These are phyloP conservation scores for Herminia tarsipennalis DNA, from an alignment of 2,888 invertebrate genomes.

Conservation along the genomic window DNA sequence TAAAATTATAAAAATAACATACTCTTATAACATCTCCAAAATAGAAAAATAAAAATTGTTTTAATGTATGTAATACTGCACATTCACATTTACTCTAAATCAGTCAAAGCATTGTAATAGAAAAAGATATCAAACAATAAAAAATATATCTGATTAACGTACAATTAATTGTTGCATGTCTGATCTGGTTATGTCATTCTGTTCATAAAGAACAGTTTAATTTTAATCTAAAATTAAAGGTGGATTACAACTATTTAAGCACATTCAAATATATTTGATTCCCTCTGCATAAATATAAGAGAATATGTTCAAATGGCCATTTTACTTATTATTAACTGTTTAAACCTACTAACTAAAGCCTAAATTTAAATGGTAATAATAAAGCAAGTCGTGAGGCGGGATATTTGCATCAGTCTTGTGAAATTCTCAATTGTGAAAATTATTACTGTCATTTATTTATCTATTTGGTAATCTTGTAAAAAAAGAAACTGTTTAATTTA, in stretches of 20 bases:
- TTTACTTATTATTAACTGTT: conserved; percentile 64
- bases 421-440: conserved; percentile 83
- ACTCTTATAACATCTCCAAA: conserved; percentile 69
- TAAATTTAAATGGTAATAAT: conserved; percentile 84
- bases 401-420: conserved; percentile 86
- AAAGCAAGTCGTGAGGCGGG: conserved; percentile 86
- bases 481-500: conserved; percentile 63
- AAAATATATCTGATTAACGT: conserved; percentile 50
- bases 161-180: conserved; percentile 52
- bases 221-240: conserved; percentile 40
- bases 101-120: conserved; percentile 77
- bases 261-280: conserved; percentile 53
- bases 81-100: conserved; percentile 79
- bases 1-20: conserved; percentile 80
- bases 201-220: conserved; percentile 55
- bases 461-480: conserved; percentile 82
- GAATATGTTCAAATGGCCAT: conserved; percentile 68
- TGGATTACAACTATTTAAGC: conserved; percentile 61
- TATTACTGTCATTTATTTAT: conserved; percentile 78
- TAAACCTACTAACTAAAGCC: conserved; percentile 75
- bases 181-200: conserved; percentile 55
- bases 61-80: conserved; percentile 80
- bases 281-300: conserved; percentile 28
- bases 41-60: conserved; percentile 78
- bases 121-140: conserved; percentile 62